These are phyloP conservation scores for Clostera curtula DNA, from an alignment of 2,888 invertebrate genomes.

Conservation along the genomic window DNA sequence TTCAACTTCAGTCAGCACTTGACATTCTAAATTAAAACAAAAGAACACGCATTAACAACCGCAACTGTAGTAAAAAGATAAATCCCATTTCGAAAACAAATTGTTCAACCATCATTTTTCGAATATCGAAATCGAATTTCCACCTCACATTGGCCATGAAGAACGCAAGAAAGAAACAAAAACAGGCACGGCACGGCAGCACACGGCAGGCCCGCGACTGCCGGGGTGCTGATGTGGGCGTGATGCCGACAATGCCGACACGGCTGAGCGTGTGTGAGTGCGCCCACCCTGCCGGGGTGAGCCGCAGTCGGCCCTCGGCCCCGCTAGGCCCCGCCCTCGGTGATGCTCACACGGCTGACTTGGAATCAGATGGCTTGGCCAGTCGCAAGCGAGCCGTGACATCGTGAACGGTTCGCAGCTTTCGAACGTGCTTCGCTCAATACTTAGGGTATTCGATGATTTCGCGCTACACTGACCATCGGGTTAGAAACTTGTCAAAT, in stretches of 20 bases:
- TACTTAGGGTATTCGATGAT: slow-evolving; percentile 66
- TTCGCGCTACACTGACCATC: slow-evolving; percentile 66
- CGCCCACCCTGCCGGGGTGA: slow-evolving; percentile 50
- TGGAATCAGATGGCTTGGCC: slow-evolving; percentile 73
- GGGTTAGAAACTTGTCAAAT: slow-evolving; percentile 63
- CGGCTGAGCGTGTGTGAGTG: slow-evolving; percentile 35
- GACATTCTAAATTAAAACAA: too few species aligned
- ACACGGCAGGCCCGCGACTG: slow-evolving; percentile 26
- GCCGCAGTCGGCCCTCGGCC: slow-evolving; percentile 30
- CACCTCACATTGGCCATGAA: slow-evolving; percentile 2
- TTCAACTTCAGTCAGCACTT: too few species aligned
- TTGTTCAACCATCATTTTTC: background rate
- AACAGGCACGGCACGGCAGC: slow-evolving; percentile 18
- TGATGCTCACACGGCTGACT: slow-evolving; percentile 74
- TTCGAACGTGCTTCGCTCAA: slow-evolving; percentile 49
- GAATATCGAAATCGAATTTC: background rate
- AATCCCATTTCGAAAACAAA: slow-evolving; percentile 13
- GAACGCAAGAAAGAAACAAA: slow-evolving; percentile 14
- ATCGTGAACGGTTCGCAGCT: slow-evolving; percentile 70
- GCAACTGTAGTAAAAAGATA: too few species aligned
- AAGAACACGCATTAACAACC: too few species aligned
- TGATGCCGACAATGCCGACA: slow-evolving; percentile 5
- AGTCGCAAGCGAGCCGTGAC: slow-evolving; percentile 73
- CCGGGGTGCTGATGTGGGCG: slow-evolving; percentile 20
- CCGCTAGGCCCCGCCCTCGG: slow-evolving; percentile 56